Evolutionary conservation across 2,888 invertebrate genomes (phyloP).

Genomic region (Oligia latruncula): DNA sequence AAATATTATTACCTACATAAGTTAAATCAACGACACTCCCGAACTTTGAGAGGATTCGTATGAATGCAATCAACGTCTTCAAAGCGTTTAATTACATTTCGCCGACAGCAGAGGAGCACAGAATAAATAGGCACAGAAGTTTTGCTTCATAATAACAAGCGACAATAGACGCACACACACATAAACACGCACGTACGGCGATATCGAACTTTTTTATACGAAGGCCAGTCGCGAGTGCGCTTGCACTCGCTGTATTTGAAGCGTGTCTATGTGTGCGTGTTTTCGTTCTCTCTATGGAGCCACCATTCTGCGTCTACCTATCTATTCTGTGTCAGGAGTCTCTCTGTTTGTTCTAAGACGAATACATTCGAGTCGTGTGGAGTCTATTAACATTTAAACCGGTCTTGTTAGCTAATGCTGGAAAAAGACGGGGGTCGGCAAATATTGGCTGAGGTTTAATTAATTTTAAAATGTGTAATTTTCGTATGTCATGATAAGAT

Average conservation of each 20-base stretch:
- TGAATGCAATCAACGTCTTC: constrained; percentile 56
- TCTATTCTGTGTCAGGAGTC: constrained; percentile 5
- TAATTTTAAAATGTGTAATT: not conserved
- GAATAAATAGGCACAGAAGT: not conserved
- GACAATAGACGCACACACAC: not conserved
- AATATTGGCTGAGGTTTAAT: constrained; percentile 22
- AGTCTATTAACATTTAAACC: constrained; percentile 48
- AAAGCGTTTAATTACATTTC: constrained; percentile 54
- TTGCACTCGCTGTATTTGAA: not conserved
- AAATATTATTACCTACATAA: constrained; percentile 21
- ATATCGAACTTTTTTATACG: not conserved
- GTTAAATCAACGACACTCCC: constrained; percentile 30
- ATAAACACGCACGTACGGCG: not conserved
- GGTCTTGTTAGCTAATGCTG: constrained; percentile 33
- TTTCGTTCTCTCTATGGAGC: not conserved
- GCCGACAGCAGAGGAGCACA: constrained; percentile 16
- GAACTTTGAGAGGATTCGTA: constrained; percentile 36
- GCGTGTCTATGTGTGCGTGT: not conserved
- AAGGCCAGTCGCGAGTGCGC: not conserved
- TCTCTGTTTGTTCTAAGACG: constrained; percentile 44
- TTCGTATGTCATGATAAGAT: not conserved
- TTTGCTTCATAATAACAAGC: not conserved
- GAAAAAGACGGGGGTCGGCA: constrained; percentile 28
- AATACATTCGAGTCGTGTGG: constrained; percentile 20
- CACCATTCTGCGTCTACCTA: not conserved